Evolutionary conservation across 2,888 invertebrate genomes (phyloP), one percentile per base, ranked within the genome.

Genomic region (Branchellion lobata): DNA sequence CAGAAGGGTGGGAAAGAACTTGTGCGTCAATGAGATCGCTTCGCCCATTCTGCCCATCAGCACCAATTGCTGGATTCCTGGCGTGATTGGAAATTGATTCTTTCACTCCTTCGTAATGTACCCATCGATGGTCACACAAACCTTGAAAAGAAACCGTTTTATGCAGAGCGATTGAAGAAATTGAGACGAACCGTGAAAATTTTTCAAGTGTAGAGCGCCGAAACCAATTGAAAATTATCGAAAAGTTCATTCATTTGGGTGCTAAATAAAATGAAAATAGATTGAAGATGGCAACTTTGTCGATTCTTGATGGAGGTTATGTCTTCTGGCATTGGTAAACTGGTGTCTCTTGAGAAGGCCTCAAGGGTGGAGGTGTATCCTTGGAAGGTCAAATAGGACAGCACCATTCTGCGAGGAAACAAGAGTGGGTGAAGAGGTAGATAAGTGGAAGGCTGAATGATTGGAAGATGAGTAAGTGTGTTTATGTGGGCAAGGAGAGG

Each of bases 341-440:
- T 93, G 80, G 96, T 95, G 86, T 93, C 92, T 87, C 92, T 92
- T 85, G 94, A 92, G 89, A 99, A 98, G 47, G 95, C 93, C 90
- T 96, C 95, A 84, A 97, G 96, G 82, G 97, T 88, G 87, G 94
- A 92, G 90, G 94, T 95, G 89, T 96, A 98, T 80, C 98, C 98
- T 89, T 97, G 96, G 90, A 98, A 97, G 84, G 97, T 94, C 88
- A 99, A 91, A 90, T 98, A 99, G 83, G 96, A 93, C 82, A 95
- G 94, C 83, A 99, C 95, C 92, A 97, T 93, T 89, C 96, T 97
- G 89, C 57, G 88, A 89, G 78, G n/a, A 11, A 73, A 51, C 21
- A 18, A 18, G 51, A 51, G 21, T 11, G 14, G 51, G 51, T 51
- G 11, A 21, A 18, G 51, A 51, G 11, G 21, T 51, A 51, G 11